Conservation (phyloP, 2,888 invertebrate species). For the Pachymerium ferrugineum region DNA sequence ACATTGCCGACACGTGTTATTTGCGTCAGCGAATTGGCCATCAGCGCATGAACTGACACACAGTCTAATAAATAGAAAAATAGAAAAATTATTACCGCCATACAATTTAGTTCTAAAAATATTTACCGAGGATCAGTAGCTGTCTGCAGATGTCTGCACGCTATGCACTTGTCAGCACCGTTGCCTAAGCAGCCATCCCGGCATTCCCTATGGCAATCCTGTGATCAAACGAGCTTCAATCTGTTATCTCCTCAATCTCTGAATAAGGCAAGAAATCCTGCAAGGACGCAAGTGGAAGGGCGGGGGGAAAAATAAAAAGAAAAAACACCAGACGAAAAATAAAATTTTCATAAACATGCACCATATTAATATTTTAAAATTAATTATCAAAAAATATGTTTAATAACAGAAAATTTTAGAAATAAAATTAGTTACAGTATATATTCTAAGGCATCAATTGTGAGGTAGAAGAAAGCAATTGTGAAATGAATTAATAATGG, state of each 20-base stretch:
- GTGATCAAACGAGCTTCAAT: conserved; percentile 32
- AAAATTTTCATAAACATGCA: background rate
- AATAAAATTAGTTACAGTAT: background rate
- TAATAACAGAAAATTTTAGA: background rate
- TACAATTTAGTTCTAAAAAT: background rate
- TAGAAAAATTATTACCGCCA: background rate
- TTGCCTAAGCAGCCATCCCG: conserved; percentile 34
- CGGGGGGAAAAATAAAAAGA: background rate
- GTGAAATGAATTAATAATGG: background rate
- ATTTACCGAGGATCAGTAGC: conserved; percentile 33
- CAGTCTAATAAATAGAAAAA: too few relatives aligned
- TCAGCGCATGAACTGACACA: conserved; percentile 81
- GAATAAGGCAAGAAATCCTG: conserved; percentile 28
- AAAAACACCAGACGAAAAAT: background rate
- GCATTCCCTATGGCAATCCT: conserved; percentile 36
- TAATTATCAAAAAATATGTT: background rate
- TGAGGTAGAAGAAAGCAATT: background rate
- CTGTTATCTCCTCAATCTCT: conserved; percentile 27
- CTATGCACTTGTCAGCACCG: conserved; percentile 33
- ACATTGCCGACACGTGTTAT: conserved; percentile 77
- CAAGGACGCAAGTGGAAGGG: conserved; percentile 7
- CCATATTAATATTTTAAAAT: background rate
- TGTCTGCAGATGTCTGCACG: conserved; percentile 34
- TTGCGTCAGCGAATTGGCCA: conserved; percentile 79
- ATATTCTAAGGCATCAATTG: background rate